phyloP scores from a whole-genome alignment of 2,888 invertebrate species.

The Digitonthophagus gazella region DNA sequence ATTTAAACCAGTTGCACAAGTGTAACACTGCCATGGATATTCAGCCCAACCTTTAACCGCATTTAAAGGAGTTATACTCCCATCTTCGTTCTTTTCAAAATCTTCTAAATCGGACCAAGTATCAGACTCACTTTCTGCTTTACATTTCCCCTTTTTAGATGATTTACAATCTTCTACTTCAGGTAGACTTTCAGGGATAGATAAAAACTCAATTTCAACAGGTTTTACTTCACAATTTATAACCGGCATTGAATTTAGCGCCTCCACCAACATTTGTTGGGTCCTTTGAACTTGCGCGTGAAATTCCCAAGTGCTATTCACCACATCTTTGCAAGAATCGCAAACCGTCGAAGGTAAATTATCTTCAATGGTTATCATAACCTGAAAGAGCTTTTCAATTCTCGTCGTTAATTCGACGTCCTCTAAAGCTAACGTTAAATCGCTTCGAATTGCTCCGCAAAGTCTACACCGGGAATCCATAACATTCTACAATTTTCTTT shows the following conservation, averaged over 20 bases:
- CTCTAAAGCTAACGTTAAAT: constrained; percentile 42
- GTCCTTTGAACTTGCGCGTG: constrained; percentile 48
- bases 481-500: constrained; percentile 24
- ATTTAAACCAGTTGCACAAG: constrained; percentile 53
- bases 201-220: constrained; percentile 9
- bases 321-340: constrained; percentile 45
- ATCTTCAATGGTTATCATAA: constrained; percentile 44
- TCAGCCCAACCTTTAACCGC: constrained; percentile 47
- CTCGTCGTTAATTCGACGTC: constrained; percentile 42
- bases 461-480: constrained; percentile 49
- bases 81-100: constrained; percentile 44
- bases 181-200: neutral
- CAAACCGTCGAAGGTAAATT: constrained; percentile 46
- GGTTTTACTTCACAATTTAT: constrained; percentile 12
- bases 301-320: constrained; percentile 48
- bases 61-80: constrained; percentile 42
- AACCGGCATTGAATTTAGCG: neutral
- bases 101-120: constrained; percentile 26
- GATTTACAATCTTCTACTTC: neutral
- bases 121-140: constrained; percentile 21
- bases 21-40: constrained; percentile 57
- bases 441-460: constrained; percentile 45
- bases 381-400: constrained; percentile 47
- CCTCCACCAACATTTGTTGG: constrained; percentile 41
- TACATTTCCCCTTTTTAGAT: constrained; percentile 5